Conservation (phyloP, 2,797 vertebrate genomes). For the Calcarius lapponicus region DNA sequence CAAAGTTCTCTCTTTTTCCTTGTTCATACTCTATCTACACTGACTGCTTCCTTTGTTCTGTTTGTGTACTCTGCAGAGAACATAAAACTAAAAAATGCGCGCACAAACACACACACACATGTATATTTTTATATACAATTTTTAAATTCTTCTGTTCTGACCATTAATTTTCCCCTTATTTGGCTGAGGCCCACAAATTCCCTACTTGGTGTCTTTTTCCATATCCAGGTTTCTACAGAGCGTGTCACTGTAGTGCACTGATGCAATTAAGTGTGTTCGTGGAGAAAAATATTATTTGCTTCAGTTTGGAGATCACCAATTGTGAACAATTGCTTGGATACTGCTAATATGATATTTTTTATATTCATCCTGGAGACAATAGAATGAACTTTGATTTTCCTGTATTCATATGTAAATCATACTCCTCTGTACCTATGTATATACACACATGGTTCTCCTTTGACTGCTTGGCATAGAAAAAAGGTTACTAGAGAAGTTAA, state of each 20-base stretch:
- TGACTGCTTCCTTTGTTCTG: background rate
- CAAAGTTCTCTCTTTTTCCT: background rate
- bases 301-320: background rate
- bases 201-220: background rate
- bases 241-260: background rate
- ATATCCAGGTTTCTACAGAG: background rate
- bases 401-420: background rate
- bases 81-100: background rate
- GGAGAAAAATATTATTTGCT: background rate
- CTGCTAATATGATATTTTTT: background rate
- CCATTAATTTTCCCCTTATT: background rate
- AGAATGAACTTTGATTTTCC: background rate
- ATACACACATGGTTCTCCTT: background rate
- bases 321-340: background rate
- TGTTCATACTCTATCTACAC: background rate
- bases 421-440: background rate
- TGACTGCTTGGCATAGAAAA: background rate
- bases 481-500: background rate
- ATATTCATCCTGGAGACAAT: background rate
- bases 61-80: background rate
- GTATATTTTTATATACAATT: rapidly evolving
- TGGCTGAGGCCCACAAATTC: background rate
- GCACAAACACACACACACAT: background rate
- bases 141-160: background rate
- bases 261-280: background rate